These are phyloP conservation scores for Pammene fasciana DNA, from an alignment of 2,888 invertebrate genomes.

Conservation along the genomic window DNA sequence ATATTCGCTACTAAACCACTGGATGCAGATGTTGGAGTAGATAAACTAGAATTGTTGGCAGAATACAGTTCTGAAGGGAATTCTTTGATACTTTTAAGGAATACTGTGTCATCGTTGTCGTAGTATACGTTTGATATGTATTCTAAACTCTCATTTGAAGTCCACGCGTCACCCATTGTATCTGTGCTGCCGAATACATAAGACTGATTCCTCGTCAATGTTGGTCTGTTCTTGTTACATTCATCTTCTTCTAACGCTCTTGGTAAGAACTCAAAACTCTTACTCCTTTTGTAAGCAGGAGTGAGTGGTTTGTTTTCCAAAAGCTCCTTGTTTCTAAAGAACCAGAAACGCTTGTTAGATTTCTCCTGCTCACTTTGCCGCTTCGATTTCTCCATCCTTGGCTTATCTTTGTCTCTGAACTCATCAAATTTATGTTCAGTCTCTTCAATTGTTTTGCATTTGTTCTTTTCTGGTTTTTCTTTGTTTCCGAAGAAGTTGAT, in stretches of 20 bases:
- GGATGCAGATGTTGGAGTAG: conserved; percentile 67
- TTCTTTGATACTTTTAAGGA: conserved; percentile 70
- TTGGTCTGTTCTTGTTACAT: conserved; percentile 45
- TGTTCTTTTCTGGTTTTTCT: conserved; percentile 59
- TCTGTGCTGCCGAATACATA: conserved; percentile 68
- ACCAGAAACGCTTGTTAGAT: conserved; percentile 73
- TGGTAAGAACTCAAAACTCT: conserved; percentile 77
- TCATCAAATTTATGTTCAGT: conserved; percentile 51
- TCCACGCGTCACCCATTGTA: conserved; percentile 68
- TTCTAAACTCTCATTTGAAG: conserved; percentile 71
- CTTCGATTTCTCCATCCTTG: conserved; percentile 48
- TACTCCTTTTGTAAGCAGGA: conserved; percentile 71
- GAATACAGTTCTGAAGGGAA: conserved; percentile 62
- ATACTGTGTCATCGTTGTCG: conserved; percentile 67
- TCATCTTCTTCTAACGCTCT: conserved; percentile 60
- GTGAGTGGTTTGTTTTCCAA: conserved; percentile 55
- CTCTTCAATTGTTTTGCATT: conserved; percentile 65
- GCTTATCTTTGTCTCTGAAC: conserved; percentile 41
- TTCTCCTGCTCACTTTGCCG: conserved; percentile 60
- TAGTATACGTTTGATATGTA: conserved; percentile 70
- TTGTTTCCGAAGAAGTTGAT: conserved; percentile 69
- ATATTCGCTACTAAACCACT: conserved; percentile 66
- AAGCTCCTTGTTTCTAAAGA: conserved; percentile 69
- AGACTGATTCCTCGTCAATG: conserved; percentile 60
- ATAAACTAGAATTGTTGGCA: conserved; percentile 63